Conservation (phyloP, 1,140 invertebrate genomes). For the Zeugodacus cucurbitae region DNA sequence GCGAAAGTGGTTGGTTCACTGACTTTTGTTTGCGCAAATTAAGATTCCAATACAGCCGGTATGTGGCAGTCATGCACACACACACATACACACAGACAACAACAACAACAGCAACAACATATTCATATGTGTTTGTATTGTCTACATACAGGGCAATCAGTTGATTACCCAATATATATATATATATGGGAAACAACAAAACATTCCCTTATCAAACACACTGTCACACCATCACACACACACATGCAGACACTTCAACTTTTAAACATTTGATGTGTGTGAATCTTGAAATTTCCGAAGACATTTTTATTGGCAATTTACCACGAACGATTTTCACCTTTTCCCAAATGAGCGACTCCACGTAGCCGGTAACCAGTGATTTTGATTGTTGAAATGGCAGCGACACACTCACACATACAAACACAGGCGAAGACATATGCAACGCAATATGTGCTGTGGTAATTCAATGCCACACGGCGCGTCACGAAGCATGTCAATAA, state of each 20-base stretch:
- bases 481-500: constrained; percentile 14
- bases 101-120: no score
- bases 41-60: constrained; percentile 39
- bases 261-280: constrained; percentile 21
- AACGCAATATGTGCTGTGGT: background rate
- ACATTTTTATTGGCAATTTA: constrained; percentile 40
- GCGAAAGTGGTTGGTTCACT: constrained; percentile 37
- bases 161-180: constrained; percentile 42
- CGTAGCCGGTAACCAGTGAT: constrained; percentile 14
- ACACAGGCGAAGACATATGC: background rate
- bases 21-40: constrained; percentile 45
- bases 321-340: constrained; percentile 40
- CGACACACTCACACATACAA: no score
- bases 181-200: background rate
- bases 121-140: background rate
- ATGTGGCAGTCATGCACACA: background rate
- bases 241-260: background rate
- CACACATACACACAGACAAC: background rate
- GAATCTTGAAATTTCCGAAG: constrained; percentile 30
- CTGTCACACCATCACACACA: background rate
- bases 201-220: constrained; percentile 17
- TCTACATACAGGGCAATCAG: constrained; percentile 35
- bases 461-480: constrained; percentile 35
- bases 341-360: constrained; percentile 21
- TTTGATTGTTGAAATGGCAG: constrained; percentile 16